phyloP scores from a whole-genome alignment of 2,797 vertebrate species.

The Huso huso region DNA sequence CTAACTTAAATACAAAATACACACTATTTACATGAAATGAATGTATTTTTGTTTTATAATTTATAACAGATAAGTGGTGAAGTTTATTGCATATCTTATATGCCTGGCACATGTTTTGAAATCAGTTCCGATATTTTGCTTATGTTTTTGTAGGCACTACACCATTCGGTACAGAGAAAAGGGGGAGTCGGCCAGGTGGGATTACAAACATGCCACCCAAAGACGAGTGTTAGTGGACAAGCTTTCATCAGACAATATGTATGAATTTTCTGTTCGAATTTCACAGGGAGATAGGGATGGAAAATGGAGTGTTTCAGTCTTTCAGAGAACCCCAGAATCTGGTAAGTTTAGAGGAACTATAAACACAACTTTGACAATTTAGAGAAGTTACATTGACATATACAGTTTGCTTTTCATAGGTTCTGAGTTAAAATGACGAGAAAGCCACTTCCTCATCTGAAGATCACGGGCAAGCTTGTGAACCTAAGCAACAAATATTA shows the following conservation, averaged over 20 bases:
- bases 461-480: too few relatives aligned
- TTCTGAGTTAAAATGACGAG: too few relatives aligned
- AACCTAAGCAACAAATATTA: too few relatives aligned
- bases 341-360: slow-evolving; percentile 53
- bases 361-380: neutral
- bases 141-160: slow-evolving; percentile 62
- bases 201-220: slow-evolving; percentile 74
- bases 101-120: too few relatives aligned
- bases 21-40: too few relatives aligned
- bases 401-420: too few relatives aligned
- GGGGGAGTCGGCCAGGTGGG: slow-evolving; percentile 90
- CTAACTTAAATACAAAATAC: too few relatives aligned
- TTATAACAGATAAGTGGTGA: too few relatives aligned
- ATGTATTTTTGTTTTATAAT: too few relatives aligned
- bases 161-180: slow-evolving; percentile 86
- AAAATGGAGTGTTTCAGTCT: slow-evolving; percentile 87
- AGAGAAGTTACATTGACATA: too few relatives aligned
- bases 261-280: slow-evolving; percentile 88
- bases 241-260: slow-evolving; percentile 85
- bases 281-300: slow-evolving; percentile 73
- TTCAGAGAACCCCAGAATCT: slow-evolving; percentile 91
- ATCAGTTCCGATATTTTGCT: neutral
- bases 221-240: slow-evolving; percentile 75
- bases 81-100: too few relatives aligned
- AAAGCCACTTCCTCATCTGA: too few relatives aligned